A percentile compares a stretch with the other conserved stretches of the same genome.
Evolutionary conservation across 2,888 invertebrate species (phyloP).

Genomic region (Portevinia maculata): DNA sequence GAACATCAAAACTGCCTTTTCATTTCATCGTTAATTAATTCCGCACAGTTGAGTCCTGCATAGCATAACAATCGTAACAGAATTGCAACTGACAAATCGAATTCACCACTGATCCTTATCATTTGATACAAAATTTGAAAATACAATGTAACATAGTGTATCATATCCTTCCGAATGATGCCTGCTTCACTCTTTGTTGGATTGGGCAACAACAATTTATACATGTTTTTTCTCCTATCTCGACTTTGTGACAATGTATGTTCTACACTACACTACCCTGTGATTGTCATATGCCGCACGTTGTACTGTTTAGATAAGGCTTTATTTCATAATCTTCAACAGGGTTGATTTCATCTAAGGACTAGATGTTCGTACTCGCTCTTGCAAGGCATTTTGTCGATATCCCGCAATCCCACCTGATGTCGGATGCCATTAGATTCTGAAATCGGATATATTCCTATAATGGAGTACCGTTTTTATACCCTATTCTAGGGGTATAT

Average conservation of each 20-base stretch:
- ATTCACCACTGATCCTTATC: constrained; percentile 52
- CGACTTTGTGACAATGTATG: constrained; percentile 21
- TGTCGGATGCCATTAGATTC: constrained; percentile 46
- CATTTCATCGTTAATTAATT: constrained; percentile 36
- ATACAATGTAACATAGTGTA: neutral
- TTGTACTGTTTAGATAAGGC: neutral
- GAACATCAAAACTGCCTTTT: neutral
- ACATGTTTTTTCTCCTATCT: neutral
- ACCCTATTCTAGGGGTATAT: too few species aligned
- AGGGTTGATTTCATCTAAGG: constrained; percentile 17
- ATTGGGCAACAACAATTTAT: too few species aligned
- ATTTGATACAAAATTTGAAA: constrained; percentile 8
- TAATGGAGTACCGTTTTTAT: constrained; percentile 34
- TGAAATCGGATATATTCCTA: constrained; percentile 48
- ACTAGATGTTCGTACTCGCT: neutral
- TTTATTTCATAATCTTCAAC: constrained; percentile 34
- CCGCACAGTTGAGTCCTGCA: constrained; percentile 32
- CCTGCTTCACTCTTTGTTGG: neutral
- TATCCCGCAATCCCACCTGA: constrained; percentile 3
- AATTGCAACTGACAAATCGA: constrained; percentile 20
- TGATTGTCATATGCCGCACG: neutral
- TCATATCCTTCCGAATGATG: constrained; percentile 12
- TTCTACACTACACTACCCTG: constrained; percentile 2
- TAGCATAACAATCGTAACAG: constrained; percentile 27
- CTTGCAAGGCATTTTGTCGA: neutral